These are phyloP conservation scores for Elymnias hypermnestra DNA, from an alignment of 1,140 invertebrate genomes.

Conservation along the genomic window DNA sequence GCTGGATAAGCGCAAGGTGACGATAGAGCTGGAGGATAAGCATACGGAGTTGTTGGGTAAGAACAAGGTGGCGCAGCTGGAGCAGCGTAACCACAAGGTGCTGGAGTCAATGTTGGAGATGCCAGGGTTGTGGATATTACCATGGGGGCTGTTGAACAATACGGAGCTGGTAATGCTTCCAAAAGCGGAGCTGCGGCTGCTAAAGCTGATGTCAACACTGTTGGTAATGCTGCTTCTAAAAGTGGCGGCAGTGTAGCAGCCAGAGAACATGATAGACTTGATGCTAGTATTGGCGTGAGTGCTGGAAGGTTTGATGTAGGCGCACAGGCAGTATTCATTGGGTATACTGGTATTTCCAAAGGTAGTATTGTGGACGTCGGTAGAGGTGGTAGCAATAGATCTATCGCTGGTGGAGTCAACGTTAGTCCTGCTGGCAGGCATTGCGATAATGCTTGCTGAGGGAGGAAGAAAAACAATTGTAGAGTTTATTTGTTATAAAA, in stretches of 20 bases:
- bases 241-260: constrained; percentile 34
- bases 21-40: too few species aligned
- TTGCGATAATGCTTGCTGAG: constrained; percentile 27
- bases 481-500: too few species aligned
- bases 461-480: constrained; percentile 5
- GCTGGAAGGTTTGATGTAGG: constrained; percentile 3
- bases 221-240: constrained; percentile 34
- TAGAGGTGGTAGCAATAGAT: constrained; percentile 15
- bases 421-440: constrained; percentile 25
- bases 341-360: background rate
- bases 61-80: background rate
- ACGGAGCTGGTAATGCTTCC: background rate
- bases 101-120: background rate
- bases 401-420: constrained; percentile 21
- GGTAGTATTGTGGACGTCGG: background rate
- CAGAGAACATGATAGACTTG: constrained; percentile 31
- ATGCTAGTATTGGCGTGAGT: constrained; percentile 26
- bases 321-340: constrained; percentile 1
- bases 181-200: constrained; percentile 28
- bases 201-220: constrained; percentile 33
- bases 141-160: constrained; percentile 4
- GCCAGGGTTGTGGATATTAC: constrained; percentile 7
- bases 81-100: constrained; percentile 6
- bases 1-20: too few species aligned
- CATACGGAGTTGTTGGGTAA: too few species aligned